A percentile compares a stretch with the other conserved stretches of the same genome.
Evolutionary conservation across 2,113 vertebrate genomes (phyloP).

Genomic region (Noctilio leporinus): DNA sequence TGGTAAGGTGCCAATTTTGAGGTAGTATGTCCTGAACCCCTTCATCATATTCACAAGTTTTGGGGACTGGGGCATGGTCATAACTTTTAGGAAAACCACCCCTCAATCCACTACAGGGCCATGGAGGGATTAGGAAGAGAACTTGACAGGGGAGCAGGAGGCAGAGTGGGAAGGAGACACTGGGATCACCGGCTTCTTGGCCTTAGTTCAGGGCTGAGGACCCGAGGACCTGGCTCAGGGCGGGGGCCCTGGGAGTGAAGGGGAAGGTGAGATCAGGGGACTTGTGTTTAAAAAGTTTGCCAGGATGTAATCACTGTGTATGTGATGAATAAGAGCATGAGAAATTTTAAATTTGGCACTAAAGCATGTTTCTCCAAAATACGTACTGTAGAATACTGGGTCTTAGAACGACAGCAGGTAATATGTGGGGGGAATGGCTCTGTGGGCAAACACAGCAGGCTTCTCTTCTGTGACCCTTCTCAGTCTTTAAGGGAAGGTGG

Average conservation of each 20-base stretch:
- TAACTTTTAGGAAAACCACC: neutral
- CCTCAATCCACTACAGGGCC: neutral
- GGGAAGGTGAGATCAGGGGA: neutral
- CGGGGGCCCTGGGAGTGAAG: neutral
- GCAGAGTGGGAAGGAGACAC: neutral
- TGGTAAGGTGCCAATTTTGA: neutral
- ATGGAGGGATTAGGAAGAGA: neutral
- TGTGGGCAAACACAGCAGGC: neutral
- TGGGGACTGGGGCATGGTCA: neutral
- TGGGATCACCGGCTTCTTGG: neutral
- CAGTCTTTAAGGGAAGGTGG: neutral
- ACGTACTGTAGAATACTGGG: too few species aligned
- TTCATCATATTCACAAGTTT: neutral
- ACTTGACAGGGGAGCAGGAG: neutral
- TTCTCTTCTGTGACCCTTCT: neutral
- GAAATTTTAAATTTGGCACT: neutral
- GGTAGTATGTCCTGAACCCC: neutral
- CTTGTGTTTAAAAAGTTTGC: neutral
- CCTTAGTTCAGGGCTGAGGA: neutral
- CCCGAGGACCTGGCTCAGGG: neutral
- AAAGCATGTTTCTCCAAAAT: neutral
- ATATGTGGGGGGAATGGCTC: neutral
- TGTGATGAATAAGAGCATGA: neutral
- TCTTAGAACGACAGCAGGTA: neutral
- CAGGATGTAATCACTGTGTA: neutral